Conservation (phyloP, 2,113 vertebrate genomes). For the Alectura lathami region DNA sequence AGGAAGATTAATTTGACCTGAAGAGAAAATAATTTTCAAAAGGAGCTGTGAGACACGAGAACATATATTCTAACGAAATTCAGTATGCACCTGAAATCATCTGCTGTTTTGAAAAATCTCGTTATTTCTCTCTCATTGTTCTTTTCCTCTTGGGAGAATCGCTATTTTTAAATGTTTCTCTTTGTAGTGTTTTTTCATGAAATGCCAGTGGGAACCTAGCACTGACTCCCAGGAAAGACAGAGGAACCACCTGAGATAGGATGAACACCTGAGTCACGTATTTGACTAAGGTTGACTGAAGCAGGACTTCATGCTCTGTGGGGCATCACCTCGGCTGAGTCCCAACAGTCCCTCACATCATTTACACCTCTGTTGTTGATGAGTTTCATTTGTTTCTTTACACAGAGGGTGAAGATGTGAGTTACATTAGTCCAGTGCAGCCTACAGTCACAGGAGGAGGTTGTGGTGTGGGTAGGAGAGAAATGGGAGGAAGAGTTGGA, state of each 20-base stretch:
- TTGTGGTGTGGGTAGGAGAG: not conserved
- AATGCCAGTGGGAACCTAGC: not conserved
- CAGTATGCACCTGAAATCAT: not conserved
- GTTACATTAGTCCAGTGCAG: accelerated
- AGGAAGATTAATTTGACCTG: not conserved
- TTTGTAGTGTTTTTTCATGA: not conserved
- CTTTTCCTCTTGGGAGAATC: not conserved
- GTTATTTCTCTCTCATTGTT: not conserved
- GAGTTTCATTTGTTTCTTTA: not conserved
- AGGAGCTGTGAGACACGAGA: not conserved
- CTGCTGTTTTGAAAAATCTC: not conserved
- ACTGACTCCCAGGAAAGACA: not conserved
- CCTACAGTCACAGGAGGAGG: accelerated
- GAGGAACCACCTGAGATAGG: not conserved
- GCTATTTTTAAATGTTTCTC: not conserved
- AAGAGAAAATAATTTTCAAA: not conserved
- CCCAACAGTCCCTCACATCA: not conserved
- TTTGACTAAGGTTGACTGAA: not conserved
- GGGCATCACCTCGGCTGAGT: not conserved
- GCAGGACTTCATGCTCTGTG: not conserved
- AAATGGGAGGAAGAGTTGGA: not conserved
- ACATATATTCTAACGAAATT: not conserved
- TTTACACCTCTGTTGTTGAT: not conserved
- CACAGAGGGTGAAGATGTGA: not conserved
- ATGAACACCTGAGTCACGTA: not conserved